Evolutionary conservation across 2,797 vertebrate species (phyloP).

Genomic region (Sciurus carolinensis): DNA sequence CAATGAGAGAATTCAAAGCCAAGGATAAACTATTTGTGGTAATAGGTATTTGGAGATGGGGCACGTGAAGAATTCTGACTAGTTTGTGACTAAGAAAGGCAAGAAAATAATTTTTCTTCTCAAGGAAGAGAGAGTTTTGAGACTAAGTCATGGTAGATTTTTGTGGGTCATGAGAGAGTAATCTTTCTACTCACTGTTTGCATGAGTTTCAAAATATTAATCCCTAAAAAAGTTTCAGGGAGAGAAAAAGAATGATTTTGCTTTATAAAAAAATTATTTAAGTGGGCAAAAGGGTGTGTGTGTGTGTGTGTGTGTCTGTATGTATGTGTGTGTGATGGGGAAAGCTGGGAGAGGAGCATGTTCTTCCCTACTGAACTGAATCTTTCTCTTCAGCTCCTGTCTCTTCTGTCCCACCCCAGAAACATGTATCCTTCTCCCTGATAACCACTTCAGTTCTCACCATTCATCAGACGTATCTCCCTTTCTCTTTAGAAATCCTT

Average conservation of each 20-base stretch:
- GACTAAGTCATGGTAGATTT: slow-evolving; percentile 42
- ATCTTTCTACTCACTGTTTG: slow-evolving; percentile 22
- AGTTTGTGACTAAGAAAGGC: slow-evolving; percentile 34
- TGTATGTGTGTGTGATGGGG: too few relatives aligned
- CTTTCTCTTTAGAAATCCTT: neutral
- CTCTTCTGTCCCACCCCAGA: neutral
- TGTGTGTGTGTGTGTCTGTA: neutral
- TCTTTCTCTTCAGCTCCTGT: neutral
- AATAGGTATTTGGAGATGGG: neutral
- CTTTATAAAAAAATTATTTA: slow-evolving; percentile 3
- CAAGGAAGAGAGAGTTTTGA: neutral
- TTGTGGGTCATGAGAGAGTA: slow-evolving; percentile 4
- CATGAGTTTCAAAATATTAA: slow-evolving; percentile 50
- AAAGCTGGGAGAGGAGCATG: neutral
- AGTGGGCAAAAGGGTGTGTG: neutral
- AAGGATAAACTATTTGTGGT: slow-evolving; percentile 54
- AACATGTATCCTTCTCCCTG: neutral
- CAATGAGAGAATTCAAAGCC: slow-evolving; percentile 51
- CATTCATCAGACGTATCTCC: neutral
- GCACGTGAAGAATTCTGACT: slow-evolving; percentile 27
- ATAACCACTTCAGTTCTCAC: neutral
- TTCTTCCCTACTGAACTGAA: neutral
- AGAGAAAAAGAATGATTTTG: slow-evolving; percentile 39
- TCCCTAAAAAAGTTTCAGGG: slow-evolving; percentile 3
- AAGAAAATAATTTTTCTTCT: slow-evolving; percentile 45